Evolutionary conservation across 2,888 invertebrate genomes (phyloP).

Genomic region (Eulithis prunata): DNA sequence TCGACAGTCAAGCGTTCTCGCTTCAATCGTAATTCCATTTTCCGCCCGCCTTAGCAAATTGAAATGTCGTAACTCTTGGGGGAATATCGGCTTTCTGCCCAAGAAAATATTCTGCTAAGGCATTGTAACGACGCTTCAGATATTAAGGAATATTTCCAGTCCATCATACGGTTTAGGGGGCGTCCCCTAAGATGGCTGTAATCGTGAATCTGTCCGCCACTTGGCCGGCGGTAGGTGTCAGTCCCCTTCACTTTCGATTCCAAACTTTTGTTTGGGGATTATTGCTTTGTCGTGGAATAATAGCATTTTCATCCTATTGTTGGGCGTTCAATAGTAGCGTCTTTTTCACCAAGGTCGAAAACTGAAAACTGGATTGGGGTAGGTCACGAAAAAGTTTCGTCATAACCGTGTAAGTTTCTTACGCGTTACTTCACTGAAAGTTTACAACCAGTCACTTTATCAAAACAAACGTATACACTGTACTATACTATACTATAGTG

Average conservation of each 20-base stretch:
- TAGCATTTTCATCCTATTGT: conserved; percentile 44
- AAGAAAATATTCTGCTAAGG: conserved; percentile 82
- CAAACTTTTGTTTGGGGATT: conserved; percentile 50
- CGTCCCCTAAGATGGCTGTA: conserved; percentile 71
- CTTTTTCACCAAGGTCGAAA: conserved; percentile 27
- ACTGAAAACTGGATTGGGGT: conserved; percentile 43
- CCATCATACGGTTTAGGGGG: conserved; percentile 73
- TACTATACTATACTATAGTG: too few species aligned
- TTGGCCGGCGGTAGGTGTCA: conserved; percentile 58
- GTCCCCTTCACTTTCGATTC: conserved; percentile 59
- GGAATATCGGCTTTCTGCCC: conserved; percentile 84
- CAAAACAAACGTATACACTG: not conserved
- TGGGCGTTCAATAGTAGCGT: conserved; percentile 26
- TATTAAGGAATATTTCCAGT: conserved; percentile 82
- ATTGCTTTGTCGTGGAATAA: conserved; percentile 47
- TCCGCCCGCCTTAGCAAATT: conserved; percentile 86
- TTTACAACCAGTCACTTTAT: not conserved
- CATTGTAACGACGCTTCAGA: conserved; percentile 79
- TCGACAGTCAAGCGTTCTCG: conserved; percentile 73
- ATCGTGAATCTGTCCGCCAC: conserved; percentile 71
- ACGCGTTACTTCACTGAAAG: conserved; percentile 1
- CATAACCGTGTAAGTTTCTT: conserved; percentile 8
- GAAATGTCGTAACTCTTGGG: conserved; percentile 85
- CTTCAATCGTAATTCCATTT: conserved; percentile 85
- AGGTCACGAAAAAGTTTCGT: conserved; percentile 50